A percentile compares a stretch with the other conserved stretches of the same genome.
Evolutionary conservation across 2,797 vertebrate genomes (phyloP).

Genomic region (Tympanoctomys barrerae): DNA sequence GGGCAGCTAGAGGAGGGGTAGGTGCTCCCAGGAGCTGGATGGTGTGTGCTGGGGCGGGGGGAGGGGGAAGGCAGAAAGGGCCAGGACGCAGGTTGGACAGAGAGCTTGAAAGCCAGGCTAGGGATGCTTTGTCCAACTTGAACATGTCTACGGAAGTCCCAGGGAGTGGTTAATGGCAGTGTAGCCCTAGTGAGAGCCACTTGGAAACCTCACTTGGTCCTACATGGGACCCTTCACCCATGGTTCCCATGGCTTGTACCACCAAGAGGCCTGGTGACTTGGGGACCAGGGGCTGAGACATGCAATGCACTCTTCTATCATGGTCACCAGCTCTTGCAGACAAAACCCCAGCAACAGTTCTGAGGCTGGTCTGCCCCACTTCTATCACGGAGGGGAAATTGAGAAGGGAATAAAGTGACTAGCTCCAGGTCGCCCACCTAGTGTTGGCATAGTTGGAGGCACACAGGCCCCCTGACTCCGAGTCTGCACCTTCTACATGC

Average conservation of each 20-base stretch:
- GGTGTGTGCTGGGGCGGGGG: not conserved
- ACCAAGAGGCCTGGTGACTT: not conserved
- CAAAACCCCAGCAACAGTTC: not conserved
- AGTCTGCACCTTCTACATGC: not conserved
- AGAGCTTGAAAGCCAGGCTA: not conserved
- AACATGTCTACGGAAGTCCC: not conserved
- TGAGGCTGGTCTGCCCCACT: not conserved
- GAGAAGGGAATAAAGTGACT: not conserved
- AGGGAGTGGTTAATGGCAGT: not conserved
- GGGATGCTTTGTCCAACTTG: not conserved
- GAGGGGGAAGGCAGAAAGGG: not conserved
- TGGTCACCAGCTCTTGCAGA: not conserved
- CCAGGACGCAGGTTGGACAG: not conserved
- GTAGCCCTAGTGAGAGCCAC: not conserved
- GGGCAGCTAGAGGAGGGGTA: not conserved
- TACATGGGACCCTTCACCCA: not conserved
- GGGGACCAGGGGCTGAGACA: accelerated
- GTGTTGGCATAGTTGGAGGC: not conserved
- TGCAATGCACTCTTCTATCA: not conserved
- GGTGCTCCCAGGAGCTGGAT: not conserved
- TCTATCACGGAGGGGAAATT: not conserved
- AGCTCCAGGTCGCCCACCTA: not conserved
- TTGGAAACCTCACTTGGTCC: not conserved
- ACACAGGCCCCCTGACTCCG: not conserved
- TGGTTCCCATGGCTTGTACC: not conserved